phyloP scores from a whole-genome alignment of 2,888 invertebrate species.

The Leucophenga maculata region DNA sequence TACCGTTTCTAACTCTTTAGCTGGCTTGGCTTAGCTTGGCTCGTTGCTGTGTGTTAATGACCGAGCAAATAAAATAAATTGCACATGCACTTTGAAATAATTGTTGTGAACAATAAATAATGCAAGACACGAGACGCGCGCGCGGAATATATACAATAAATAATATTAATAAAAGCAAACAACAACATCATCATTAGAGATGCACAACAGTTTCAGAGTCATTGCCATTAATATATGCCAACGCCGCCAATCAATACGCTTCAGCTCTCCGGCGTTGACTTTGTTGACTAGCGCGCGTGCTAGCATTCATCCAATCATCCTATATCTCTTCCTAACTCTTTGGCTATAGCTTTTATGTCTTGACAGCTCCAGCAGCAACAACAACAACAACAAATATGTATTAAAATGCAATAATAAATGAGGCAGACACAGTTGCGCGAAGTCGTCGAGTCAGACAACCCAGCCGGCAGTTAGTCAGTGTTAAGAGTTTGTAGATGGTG shows the following conservation, averaged over 20 bases:
- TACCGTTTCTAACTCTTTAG: too few species aligned
- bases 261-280: not conserved
- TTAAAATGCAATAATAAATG: slow-evolving; percentile 43
- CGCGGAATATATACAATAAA: not conserved
- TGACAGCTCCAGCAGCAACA: too few species aligned
- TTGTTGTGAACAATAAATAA: not conserved
- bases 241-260: slow-evolving; percentile 23
- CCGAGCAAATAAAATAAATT: slow-evolving; percentile 47
- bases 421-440: slow-evolving; percentile 16
- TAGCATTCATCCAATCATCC: too few species aligned
- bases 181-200: not conserved
- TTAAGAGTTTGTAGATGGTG: too few species aligned
- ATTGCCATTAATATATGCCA: slow-evolving; percentile 33
- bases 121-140: not conserved
- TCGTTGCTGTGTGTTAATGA: slow-evolving; percentile 53
- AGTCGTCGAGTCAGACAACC: slow-evolving; percentile 3
- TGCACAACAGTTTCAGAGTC: slow-evolving; percentile 44
- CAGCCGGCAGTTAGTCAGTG: not conserved
- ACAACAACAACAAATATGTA: slow-evolving; percentile 9
- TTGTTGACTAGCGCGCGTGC: not conserved
- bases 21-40: too few species aligned
- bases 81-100: slow-evolving; percentile 24
- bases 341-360: not conserved
- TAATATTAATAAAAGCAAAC: not conserved
- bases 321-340: too few species aligned